Percentiles rank a stretch among this genome's conserved stretches.
Conservation (phyloP, 2,888 invertebrate species). For the Cotesia congregata region DNA sequence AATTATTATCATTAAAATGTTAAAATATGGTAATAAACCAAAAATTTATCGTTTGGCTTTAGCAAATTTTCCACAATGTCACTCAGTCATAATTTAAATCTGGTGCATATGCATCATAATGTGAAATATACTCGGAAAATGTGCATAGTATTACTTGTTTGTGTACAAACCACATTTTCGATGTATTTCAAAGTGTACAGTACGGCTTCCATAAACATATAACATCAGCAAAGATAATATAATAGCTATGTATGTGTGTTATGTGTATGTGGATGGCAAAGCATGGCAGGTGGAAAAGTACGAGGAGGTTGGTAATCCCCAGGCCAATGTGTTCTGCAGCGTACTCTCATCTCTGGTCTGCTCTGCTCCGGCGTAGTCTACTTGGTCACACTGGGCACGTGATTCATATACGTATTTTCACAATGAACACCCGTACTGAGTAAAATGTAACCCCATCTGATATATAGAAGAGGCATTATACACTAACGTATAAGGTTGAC, state of each 20-base stretch:
- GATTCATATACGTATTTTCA: constrained; percentile 32
- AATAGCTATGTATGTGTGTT: neutral
- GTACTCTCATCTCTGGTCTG: constrained; percentile 30
- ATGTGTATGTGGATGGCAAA: neutral
- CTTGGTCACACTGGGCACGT: constrained; percentile 11
- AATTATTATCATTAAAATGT: neutral
- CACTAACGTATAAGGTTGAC: constrained; percentile 29
- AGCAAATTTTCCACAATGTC: neutral
- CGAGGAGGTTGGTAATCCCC: constrained; percentile 26
- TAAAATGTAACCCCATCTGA: constrained; percentile 27
- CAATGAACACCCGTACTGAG: constrained; percentile 20
- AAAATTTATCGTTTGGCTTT: neutral
- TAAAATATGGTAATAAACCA: neutral
- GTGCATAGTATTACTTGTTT: neutral
- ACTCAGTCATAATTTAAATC: neutral
- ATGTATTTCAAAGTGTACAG: neutral
- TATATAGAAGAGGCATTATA: constrained; percentile 23
- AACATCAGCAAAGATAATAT: neutral
- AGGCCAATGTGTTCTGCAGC: constrained; percentile 31
- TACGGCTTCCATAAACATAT: neutral
- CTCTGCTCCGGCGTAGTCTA: constrained; percentile 9
- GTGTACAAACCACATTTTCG: constrained; percentile 1
- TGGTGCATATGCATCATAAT: neutral
- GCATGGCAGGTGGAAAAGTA: constrained; percentile 16
- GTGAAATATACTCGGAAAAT: neutral